phyloP scores from a whole-genome alignment of 2,888 invertebrate genomes.

The Thymelicus sylvestris region DNA sequence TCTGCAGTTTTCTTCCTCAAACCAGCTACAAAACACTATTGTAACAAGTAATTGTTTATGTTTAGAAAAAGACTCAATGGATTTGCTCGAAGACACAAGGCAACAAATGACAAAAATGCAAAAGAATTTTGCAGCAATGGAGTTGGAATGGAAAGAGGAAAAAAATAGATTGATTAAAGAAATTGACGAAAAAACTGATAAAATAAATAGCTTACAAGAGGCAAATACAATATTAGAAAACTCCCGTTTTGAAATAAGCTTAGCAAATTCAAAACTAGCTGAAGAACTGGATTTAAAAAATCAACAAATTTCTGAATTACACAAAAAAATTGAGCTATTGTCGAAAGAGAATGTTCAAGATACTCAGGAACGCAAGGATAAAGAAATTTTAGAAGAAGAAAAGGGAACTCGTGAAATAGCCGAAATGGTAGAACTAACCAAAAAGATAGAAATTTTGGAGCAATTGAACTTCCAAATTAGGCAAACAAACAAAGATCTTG shows the following conservation, averaged over 20 bases:
- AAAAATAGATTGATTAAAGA: constrained; percentile 83
- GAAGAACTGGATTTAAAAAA: constrained; percentile 81
- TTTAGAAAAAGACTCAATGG: constrained; percentile 87
- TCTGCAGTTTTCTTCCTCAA: too few relatives aligned
- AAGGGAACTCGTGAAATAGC: constrained; percentile 82
- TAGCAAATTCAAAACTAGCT: constrained; percentile 81
- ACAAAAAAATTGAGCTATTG: constrained; percentile 61
- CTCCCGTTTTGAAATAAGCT: constrained; percentile 77
- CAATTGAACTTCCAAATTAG: constrained; percentile 81
- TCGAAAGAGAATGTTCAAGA: constrained; percentile 44
- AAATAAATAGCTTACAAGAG: constrained; percentile 83
- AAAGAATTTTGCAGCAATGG: constrained; percentile 89
- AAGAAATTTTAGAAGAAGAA: constrained; percentile 81
- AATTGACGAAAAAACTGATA: constrained; percentile 83
- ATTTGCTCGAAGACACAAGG: constrained; percentile 91
- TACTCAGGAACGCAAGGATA: constrained; percentile 49
- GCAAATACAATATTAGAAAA: constrained; percentile 81
- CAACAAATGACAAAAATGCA: constrained; percentile 93
- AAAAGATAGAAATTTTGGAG: constrained; percentile 81
- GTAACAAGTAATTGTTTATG: constrained; percentile 39
- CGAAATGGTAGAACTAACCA: constrained; percentile 72
- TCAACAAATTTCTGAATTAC: constrained; percentile 68
- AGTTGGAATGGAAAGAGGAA: constrained; percentile 89
- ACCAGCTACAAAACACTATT: too few relatives aligned
- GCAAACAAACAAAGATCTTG: constrained; percentile 80